These are phyloP conservation scores for Chanos chanos DNA, from an alignment of 2,797 vertebrate species.

Conservation along the genomic window DNA sequence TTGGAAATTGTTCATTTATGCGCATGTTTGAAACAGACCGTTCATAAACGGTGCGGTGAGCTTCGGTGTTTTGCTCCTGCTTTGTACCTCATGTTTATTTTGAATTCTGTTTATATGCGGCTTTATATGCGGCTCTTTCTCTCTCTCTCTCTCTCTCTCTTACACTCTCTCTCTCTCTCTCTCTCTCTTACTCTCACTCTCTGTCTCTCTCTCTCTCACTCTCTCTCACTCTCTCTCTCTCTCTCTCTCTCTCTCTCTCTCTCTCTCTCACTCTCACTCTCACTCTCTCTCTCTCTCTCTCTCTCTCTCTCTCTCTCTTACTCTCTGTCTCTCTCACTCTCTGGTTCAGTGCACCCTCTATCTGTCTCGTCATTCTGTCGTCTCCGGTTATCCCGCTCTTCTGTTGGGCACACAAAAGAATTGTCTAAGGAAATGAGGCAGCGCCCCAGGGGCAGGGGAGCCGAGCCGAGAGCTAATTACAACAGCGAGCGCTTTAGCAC, in stretches of 20 bases:
- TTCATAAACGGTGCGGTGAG: not conserved
- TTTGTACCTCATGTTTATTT: not conserved
- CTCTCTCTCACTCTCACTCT: not conserved
- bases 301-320: not conserved
- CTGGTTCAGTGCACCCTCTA: not conserved
- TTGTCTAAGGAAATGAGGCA: conserved; percentile 33
- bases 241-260: not conserved
- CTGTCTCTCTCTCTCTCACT: not conserved
- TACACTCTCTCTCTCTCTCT: not conserved
- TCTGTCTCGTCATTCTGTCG: conserved; percentile 24
- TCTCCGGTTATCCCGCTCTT: conserved; percentile 23
- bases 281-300: not conserved
- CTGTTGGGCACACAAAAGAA: conserved; percentile 25
- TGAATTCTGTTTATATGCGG: not conserved
- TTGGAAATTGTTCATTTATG: too few relatives aligned
- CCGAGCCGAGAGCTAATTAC: conserved; percentile 42
- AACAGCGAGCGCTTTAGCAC: conserved; percentile 6
- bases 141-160: too few relatives aligned
- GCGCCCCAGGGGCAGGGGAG: conserved; percentile 25
- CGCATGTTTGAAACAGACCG: too few relatives aligned
- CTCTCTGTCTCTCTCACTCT: not conserved
- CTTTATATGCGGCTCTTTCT: not conserved
- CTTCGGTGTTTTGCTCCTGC: not conserved
- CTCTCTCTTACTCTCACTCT: not conserved
- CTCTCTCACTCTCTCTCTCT: too few relatives aligned